Evolutionary conservation across 1,140 invertebrate species (phyloP).

Genomic region (Tetramorium parvispinum): DNA sequence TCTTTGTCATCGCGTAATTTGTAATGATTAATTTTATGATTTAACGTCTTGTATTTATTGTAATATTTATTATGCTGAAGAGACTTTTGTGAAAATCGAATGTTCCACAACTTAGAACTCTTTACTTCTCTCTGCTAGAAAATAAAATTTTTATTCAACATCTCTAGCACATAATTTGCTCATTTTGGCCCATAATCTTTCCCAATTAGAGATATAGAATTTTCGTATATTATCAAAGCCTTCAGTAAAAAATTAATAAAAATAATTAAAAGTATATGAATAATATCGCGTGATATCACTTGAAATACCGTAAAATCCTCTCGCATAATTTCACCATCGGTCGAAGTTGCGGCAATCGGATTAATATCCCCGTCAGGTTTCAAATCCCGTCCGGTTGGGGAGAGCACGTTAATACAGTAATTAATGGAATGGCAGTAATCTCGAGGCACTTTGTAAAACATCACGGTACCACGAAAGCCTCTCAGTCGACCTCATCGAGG

Average conservation of each 20-base stretch:
- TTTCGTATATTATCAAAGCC: not conserved
- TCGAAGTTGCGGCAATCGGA: too few relatives aligned
- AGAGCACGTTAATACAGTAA: not conserved
- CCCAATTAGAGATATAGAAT: too few relatives aligned
- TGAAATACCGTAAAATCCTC: not conserved
- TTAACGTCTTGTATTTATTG: too few relatives aligned
- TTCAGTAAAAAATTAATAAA: not conserved
- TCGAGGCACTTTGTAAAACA: not conserved
- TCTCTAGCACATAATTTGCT: too few relatives aligned
- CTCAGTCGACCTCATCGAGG: not conserved
- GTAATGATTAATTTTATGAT: too few relatives aligned
- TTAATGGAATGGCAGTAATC: constrained; percentile 6
- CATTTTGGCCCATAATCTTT: too few relatives aligned
- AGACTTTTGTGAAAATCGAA: too few relatives aligned
- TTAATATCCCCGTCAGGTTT: not conserved
- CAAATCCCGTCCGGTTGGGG: not conserved
- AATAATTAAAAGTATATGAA: not conserved
- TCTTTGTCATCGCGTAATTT: too few relatives aligned
- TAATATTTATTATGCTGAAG: too few relatives aligned
- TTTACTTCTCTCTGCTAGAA: too few relatives aligned
- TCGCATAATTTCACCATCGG: not conserved
- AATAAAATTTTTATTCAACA: too few relatives aligned
- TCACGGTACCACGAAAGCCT: not conserved
- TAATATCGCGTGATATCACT: not conserved
- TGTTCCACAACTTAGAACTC: too few relatives aligned